Base-by-base conservation (phyloP, 2,113 vertebrate species). In the Catagonus wagneri region DNA sequence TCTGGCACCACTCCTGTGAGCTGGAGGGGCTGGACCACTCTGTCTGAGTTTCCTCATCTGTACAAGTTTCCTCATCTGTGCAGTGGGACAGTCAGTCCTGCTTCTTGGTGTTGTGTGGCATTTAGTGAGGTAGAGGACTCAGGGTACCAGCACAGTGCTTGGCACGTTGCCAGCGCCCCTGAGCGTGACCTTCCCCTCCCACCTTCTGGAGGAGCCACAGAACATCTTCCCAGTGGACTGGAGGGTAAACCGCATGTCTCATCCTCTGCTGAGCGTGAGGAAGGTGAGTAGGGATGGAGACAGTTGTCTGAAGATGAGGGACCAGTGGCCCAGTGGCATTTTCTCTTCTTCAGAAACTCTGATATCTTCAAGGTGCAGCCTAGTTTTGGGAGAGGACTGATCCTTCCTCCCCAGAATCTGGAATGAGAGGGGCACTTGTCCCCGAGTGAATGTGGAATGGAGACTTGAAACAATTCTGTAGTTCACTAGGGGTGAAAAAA, bases 271-370 rank as follows among this genome's bases (percentile, higher is more conserved):
- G 54, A 88, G 56, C 5, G 9, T 36, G n/a, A 74, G 32, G 32
- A 39, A 25, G 68, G 86, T 16, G 50, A 65, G 20, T 23, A 69
- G 39, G 29, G 71, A 60, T 7, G 3, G 25, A 54, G 17, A 20
- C 6, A 36, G 3, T n/a, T 84, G 14, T 76, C 74, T 58, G 61
- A 13, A 1, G 66, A 79, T 54, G 71, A 94, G 11, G 34, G 25
- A 39, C 27, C 3, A 13, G 54, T 32, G 25, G 20, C n/a, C 27
- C 3, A 13, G 54, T 32, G 25, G 20, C n/a, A 14, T n/a, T 84
- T 80, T 94, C 39, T 93, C 39, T 83, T 80, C 13, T 83, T 27
- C 93, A 68, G 65, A 91, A 93, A 68, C 54, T 63, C 50, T 93
- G 85, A 65, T 25, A 34, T 52, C 52, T 17, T 29, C 58, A 74